These are phyloP conservation scores for Ennomos quercinarius DNA, from an alignment of 2,888 invertebrate genomes.

Conservation along the genomic window DNA sequence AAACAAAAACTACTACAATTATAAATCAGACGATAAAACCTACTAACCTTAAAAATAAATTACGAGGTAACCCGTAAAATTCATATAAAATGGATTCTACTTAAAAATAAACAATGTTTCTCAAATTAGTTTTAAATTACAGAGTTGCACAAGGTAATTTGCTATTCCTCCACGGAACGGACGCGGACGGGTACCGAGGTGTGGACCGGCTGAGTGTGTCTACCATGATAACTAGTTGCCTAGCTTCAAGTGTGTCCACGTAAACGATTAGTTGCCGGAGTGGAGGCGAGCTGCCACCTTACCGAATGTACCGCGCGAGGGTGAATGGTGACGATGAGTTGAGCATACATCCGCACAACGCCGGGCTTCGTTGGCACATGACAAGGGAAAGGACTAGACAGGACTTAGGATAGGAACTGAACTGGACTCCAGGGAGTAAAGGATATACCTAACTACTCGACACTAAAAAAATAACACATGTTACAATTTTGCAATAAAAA, in stretches of 20 bases:
- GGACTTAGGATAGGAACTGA: constrained; percentile 75
- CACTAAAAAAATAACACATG: constrained; percentile 20
- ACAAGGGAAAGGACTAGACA: constrained; percentile 80
- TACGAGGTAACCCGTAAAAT: constrained; percentile 75
- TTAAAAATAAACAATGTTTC: constrained; percentile 72
- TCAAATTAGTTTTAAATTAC: constrained; percentile 58
- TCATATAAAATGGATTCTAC: constrained; percentile 71
- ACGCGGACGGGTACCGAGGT: constrained; percentile 58
- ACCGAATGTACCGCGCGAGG: constrained; percentile 7
- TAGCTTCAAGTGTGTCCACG: background rate
- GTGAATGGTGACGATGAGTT: constrained; percentile 33
- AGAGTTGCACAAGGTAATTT: constrained; percentile 55
- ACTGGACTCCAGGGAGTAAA: constrained; percentile 62
- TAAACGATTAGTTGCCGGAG: background rate
- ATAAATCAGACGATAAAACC: constrained; percentile 75
- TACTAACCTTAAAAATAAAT: constrained; percentile 83
- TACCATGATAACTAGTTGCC: constrained; percentile 8
- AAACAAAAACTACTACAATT: constrained; percentile 70
- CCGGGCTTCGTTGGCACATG: constrained; percentile 80
- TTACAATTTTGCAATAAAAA: constrained; percentile 38
- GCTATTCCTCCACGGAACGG: constrained; percentile 48
- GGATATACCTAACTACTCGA: constrained; percentile 37
- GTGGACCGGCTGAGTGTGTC: constrained; percentile 40
- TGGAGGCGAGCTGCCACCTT: constrained; percentile 6
- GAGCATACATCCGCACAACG: constrained; percentile 60